Percentiles rank a stretch among this genome's conserved stretches.
Conservation (phyloP, 2,797 vertebrate genomes). For the Ceryle rudis region DNA sequence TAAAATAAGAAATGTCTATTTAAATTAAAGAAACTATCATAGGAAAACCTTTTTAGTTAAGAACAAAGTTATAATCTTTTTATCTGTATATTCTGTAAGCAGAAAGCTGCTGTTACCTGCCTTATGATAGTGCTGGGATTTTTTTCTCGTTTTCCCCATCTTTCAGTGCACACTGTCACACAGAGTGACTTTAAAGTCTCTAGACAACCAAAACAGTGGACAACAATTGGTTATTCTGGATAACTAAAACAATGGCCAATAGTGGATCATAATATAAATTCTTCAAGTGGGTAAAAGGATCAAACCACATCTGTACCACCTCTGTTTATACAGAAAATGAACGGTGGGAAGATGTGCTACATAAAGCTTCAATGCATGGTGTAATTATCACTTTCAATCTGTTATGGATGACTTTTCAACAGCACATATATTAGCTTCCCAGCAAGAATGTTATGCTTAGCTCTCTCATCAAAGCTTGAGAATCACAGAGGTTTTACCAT, state of each 20-base stretch:
- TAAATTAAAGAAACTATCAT: background rate
- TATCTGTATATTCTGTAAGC: background rate
- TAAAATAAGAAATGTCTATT: background rate
- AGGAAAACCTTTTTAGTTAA: background rate
- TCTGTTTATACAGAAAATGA: background rate
- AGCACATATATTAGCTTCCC: background rate
- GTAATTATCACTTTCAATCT: background rate
- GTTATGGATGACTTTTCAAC: background rate
- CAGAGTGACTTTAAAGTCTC: background rate
- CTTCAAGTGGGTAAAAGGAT: background rate
- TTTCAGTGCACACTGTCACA: background rate
- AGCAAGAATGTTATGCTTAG: background rate
- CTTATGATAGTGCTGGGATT: fast-evolving
- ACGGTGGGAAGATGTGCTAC: background rate
- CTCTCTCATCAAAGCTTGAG: background rate
- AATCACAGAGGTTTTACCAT: background rate
- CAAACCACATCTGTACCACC: background rate
- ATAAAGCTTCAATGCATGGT: background rate
- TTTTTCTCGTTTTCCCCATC: background rate
- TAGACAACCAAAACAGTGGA: background rate
- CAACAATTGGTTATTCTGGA: background rate
- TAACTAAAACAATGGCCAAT: fast-evolving
- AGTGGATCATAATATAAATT: background rate
- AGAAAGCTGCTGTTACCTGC: background rate
- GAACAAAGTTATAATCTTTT: background rate